These are phyloP conservation scores for Cervus canadensis DNA, from an alignment of 2,113 vertebrate genomes.

Conservation along the genomic window DNA sequence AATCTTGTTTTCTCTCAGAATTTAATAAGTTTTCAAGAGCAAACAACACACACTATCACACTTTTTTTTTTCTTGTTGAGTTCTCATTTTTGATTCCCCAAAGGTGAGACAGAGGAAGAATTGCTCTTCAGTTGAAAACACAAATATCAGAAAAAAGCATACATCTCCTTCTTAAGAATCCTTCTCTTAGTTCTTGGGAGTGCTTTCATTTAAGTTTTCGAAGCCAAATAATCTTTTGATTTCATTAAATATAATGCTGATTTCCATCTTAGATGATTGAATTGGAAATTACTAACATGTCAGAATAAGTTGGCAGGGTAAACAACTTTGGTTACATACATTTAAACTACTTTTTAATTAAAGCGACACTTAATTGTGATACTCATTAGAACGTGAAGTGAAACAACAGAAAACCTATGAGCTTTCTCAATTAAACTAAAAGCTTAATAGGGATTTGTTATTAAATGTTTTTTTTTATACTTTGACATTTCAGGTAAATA, in stretches of 20 bases:
- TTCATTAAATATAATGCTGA: slow-evolving; percentile 39
- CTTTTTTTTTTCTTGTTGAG: neutral
- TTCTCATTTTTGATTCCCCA: slow-evolving; percentile 55
- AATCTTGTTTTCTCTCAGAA: slow-evolving; percentile 23
- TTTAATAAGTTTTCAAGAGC: slow-evolving; percentile 50
- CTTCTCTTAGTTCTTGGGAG: neutral
- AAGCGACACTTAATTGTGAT: slow-evolving; percentile 7
- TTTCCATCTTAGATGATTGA: slow-evolving; percentile 38
- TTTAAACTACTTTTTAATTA: slow-evolving; percentile 66
- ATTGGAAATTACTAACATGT: slow-evolving; percentile 63
- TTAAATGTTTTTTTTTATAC: slow-evolving; percentile 60
- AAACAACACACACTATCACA: neutral
- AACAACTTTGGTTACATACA: slow-evolving; percentile 51
- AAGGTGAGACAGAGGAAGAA: slow-evolving; percentile 57
- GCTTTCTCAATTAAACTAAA: slow-evolving; percentile 50
- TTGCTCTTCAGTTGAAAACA: slow-evolving; percentile 23
- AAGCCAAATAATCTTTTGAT: slow-evolving; percentile 49
- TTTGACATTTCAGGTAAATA: slow-evolving; percentile 46
- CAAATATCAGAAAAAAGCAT: neutral
- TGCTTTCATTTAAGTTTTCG: neutral
- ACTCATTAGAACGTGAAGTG: slow-evolving; percentile 44
- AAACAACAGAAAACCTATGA: slow-evolving; percentile 39
- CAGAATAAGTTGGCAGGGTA: slow-evolving; percentile 6
- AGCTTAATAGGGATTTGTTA: slow-evolving; percentile 51
- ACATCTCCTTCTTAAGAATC: neutral